phyloP scores from a whole-genome alignment of 2,797 vertebrate genomes.

The Epinephelus malabaricus region DNA sequence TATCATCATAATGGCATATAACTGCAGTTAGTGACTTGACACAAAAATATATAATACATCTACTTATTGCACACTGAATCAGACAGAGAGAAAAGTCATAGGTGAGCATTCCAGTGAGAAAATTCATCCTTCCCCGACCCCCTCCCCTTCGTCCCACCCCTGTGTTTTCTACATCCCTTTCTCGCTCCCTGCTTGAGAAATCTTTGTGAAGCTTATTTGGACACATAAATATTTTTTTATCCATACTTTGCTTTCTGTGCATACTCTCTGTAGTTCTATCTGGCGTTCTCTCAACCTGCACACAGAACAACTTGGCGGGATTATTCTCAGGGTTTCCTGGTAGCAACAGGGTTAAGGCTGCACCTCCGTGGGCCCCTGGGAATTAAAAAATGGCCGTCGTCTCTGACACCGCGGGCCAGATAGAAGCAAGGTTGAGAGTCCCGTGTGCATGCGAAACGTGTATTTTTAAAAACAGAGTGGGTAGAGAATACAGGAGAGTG shows the following conservation, averaged over 20 bases:
- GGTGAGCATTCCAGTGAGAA: slow-evolving; percentile 94
- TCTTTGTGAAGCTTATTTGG: slow-evolving; percentile 82
- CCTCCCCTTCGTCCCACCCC: slow-evolving; percentile 5
- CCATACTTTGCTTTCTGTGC: slow-evolving; percentile 54
- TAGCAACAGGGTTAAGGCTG: slow-evolving; percentile 86
- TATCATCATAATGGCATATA: slow-evolving; percentile 67
- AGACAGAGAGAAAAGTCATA: slow-evolving; percentile 83
- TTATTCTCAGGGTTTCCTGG: slow-evolving; percentile 69
- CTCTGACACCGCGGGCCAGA: slow-evolving; percentile 63
- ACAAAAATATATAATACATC: slow-evolving; percentile 89
- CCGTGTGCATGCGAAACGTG: slow-evolving; percentile 57
- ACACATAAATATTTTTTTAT: slow-evolving; percentile 73
- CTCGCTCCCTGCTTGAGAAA: slow-evolving; percentile 82
- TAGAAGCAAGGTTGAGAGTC: slow-evolving; percentile 37
- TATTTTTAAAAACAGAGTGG: slow-evolving; percentile 31
- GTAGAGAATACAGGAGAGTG: slow-evolving; percentile 67
- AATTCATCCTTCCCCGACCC: slow-evolving; percentile 34
- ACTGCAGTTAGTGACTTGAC: slow-evolving; percentile 84
- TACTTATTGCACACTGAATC: slow-evolving; percentile 96
- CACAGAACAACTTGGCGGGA: slow-evolving; percentile 64
- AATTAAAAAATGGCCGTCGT: slow-evolving; percentile 61
- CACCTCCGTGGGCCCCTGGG: slow-evolving; percentile 87
- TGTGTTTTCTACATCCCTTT: slow-evolving; percentile 59
- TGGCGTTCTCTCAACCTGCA: slow-evolving; percentile 46
- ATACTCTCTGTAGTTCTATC: slow-evolving; percentile 53